phyloP scores from a whole-genome alignment of 2,797 vertebrate genomes.

The Melanotaenia boesemani region DNA sequence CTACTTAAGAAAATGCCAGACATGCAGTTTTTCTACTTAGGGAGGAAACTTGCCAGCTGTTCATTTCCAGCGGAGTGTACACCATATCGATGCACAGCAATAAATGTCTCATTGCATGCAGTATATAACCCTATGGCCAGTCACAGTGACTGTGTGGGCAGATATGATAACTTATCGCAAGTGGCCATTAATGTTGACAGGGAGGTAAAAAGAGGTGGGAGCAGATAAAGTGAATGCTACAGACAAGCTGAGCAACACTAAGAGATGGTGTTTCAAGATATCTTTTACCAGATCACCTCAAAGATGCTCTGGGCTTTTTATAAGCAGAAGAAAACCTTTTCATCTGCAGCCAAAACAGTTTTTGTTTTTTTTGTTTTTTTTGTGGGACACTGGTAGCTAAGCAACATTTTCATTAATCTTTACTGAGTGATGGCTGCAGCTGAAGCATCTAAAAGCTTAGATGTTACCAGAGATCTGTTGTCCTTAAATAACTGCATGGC shows the following conservation, averaged over 20 bases:
- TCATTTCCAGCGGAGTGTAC: constrained; percentile 51
- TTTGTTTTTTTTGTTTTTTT: constrained; percentile 26
- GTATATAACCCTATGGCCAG: constrained; percentile 33
- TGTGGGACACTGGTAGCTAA: constrained; percentile 30
- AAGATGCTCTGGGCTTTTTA: constrained; percentile 39
- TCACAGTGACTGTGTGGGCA: constrained; percentile 47
- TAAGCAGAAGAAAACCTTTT: constrained; percentile 52
- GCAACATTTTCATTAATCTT: neutral
- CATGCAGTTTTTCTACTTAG: constrained; percentile 58
- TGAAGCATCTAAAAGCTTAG: constrained; percentile 31
- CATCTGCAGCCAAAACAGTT: constrained; percentile 53
- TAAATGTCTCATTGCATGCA: constrained; percentile 42
- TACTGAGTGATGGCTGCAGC: constrained; percentile 38
- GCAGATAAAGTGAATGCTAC: constrained; percentile 32
- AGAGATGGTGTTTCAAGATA: constrained; percentile 36
- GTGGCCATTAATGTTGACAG: constrained; percentile 19
- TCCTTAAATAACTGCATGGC: constrained; percentile 35
- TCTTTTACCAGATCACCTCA: constrained; percentile 51
- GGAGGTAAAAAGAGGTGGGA: neutral
- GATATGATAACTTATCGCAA: constrained; percentile 49
- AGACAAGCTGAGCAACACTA: constrained; percentile 28
- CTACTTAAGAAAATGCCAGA: constrained; percentile 55
- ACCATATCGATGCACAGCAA: constrained; percentile 24
- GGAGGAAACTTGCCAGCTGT: constrained; percentile 61
- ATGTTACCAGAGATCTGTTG: constrained; percentile 46